Conservation (phyloP, 2,888 invertebrate genomes). For the Macrosoma leucophasiata region DNA sequence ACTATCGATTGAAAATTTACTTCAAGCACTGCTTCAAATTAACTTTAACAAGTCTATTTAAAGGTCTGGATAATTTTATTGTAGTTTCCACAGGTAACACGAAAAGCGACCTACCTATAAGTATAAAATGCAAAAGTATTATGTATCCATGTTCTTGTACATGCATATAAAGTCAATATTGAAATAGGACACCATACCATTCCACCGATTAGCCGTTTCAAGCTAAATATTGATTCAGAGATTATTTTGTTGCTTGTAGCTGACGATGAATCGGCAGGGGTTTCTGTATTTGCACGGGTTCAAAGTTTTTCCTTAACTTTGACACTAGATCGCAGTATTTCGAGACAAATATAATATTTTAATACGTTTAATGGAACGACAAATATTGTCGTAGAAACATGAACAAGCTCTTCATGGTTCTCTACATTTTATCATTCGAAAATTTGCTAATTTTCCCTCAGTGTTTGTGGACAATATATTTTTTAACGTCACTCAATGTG, state of each 20-base stretch:
- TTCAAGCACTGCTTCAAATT: no score
- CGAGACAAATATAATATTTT: slow-evolving; percentile 46
- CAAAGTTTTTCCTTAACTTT: slow-evolving; percentile 42
- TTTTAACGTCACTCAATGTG: no score
- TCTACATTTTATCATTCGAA: no score
- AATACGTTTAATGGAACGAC: slow-evolving; percentile 50
- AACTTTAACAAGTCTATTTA: no score
- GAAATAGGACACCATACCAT: slow-evolving; percentile 43
- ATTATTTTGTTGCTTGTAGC: slow-evolving; percentile 45
- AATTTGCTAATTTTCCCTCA: no score
- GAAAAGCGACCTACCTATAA: no score
- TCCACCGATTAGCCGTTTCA: slow-evolving; percentile 32
- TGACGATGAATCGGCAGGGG: slow-evolving; percentile 67
- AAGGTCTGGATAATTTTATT: no score
- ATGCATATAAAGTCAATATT: slow-evolving; percentile 28
- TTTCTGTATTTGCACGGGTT: slow-evolving; percentile 44
- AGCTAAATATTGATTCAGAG: slow-evolving; percentile 34
- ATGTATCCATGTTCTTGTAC: not conserved
- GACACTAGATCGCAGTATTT: slow-evolving; percentile 55
- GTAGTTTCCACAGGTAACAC: no score
- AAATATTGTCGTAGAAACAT: slow-evolving; percentile 47
- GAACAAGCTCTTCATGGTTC: no score
- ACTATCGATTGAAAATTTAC: no score
- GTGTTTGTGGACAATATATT: no score
- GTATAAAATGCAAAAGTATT: no score